A percentile compares a stretch with the other conserved stretches of the same genome.
Evolutionary conservation across 92 coral and sea anemone species (phyloP).

Genomic region (Hydrozoanthus gracilis): DNA sequence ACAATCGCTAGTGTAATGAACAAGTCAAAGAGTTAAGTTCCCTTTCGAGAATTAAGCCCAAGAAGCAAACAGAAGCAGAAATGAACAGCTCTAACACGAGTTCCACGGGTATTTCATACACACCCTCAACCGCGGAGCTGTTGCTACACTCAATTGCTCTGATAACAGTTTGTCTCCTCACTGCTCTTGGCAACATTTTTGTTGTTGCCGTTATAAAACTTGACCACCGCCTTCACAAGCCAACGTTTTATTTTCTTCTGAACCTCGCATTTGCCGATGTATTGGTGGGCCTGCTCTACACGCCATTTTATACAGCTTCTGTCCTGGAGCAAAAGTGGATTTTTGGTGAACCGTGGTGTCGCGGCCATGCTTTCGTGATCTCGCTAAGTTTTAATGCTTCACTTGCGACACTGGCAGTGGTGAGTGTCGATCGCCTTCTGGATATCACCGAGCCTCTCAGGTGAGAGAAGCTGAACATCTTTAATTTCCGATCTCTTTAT

Average conservation of each 20-base stretch:
- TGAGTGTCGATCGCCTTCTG: conserved; percentile 78
- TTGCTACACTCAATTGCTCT: conserved; percentile 49
- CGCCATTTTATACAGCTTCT: conserved; percentile 71
- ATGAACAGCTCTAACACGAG: conserved; percentile 11
- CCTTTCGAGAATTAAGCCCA: too few relatives aligned
- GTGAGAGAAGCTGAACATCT: conserved; percentile 32
- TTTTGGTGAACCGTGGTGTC: conserved; percentile 67
- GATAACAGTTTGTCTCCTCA: conserved; percentile 52
- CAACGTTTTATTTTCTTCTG: conserved; percentile 78
- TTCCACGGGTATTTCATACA: background rate
- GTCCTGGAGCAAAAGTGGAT: conserved; percentile 65
- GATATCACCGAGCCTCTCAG: conserved; percentile 81
- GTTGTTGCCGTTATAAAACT: conserved; percentile 56
- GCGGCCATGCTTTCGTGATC: conserved; percentile 69
- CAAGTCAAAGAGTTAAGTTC: background rate
- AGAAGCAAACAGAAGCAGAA: background rate
- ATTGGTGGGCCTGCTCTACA: conserved; percentile 64
- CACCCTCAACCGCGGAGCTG: conserved; percentile 36
- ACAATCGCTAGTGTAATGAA: too few relatives aligned
- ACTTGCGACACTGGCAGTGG: conserved; percentile 68
- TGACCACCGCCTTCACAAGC: conserved; percentile 76
- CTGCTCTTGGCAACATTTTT: conserved; percentile 63
- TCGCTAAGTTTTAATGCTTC: conserved; percentile 80
- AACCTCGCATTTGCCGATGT: conserved; percentile 77
- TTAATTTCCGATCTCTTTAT: too few relatives aligned